These are phyloP conservation scores for Anthophora plumipes DNA, from an alignment of 2,888 invertebrate genomes.

Conservation along the genomic window DNA sequence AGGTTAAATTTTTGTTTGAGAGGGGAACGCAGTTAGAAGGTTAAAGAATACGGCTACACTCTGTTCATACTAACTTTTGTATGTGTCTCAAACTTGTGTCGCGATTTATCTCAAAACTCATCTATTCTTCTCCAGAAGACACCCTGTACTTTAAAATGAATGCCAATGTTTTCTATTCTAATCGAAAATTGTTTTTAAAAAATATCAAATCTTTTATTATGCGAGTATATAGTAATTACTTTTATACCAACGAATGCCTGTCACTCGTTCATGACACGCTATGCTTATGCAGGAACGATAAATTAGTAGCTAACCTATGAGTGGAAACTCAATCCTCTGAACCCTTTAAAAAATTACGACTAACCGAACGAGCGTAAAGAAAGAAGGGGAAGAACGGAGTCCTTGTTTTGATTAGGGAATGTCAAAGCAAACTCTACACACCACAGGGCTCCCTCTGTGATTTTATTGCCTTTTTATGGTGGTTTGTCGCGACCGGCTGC, in stretches of 20 bases:
- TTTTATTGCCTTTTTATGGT: constrained; percentile 73
- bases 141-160: no score
- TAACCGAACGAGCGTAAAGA: constrained; percentile 31
- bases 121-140: no score
- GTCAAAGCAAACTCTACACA: constrained; percentile 74
- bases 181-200: no score
- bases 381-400: constrained; percentile 42
- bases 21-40: no score
- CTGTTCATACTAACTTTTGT: no score
- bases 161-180: no score
- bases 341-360: constrained; percentile 44
- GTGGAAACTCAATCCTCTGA: constrained; percentile 51
- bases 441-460: constrained; percentile 50
- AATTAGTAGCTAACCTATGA: constrained; percentile 38
- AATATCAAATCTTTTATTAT: not conserved
- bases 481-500: constrained; percentile 67
- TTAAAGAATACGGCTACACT: no score
- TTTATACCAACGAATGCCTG: constrained; percentile 4
- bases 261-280: constrained; percentile 29
- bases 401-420: constrained; percentile 76
- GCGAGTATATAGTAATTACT: not conserved
- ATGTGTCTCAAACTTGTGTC: no score
- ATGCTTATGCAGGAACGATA: constrained; percentile 35
- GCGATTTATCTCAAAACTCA: no score
- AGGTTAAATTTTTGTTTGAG: no score